Percentiles rank a stretch among this genome's conserved stretches.
Evolutionary conservation across 2,797 vertebrate genomes (phyloP).

Genomic region (Steatocranus sp.): DNA sequence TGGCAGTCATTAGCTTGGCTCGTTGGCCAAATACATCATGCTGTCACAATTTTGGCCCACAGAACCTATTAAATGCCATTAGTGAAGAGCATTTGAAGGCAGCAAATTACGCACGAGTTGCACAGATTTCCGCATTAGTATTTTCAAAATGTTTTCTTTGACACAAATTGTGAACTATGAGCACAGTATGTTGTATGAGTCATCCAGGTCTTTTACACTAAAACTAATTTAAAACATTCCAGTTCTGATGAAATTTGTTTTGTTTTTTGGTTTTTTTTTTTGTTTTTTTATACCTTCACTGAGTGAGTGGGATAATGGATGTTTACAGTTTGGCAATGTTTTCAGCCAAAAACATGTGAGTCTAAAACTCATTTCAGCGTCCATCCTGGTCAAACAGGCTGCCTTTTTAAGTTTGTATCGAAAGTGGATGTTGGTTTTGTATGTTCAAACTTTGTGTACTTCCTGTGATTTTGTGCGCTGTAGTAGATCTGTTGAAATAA

Average conservation of each 20-base stretch:
- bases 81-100: constrained; percentile 56
- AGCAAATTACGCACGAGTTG: constrained; percentile 57
- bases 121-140: constrained; percentile 39
- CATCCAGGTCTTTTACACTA: neutral
- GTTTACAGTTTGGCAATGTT: neutral
- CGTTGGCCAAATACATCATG: constrained; percentile 74
- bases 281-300: neutral
- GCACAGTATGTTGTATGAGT: neutral
- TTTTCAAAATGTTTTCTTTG: constrained; percentile 49
- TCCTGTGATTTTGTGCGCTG: neutral
- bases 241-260: neutral
- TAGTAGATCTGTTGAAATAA: neutral
- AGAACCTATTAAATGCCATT: constrained; percentile 73
- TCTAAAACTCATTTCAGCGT: neutral
- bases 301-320: neutral
- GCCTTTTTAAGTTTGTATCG: neutral
- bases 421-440: neutral
- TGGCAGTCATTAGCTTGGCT: constrained; percentile 77
- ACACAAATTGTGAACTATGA: constrained; percentile 22
- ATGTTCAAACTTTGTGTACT: neutral
- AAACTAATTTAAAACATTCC: neutral
- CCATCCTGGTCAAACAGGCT: neutral
- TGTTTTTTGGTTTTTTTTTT: neutral
- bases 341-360: neutral
- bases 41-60: constrained; percentile 70